Conservation (phyloP, 2,888 invertebrate species). For the Caenorhabditis imperialis region DNA sequence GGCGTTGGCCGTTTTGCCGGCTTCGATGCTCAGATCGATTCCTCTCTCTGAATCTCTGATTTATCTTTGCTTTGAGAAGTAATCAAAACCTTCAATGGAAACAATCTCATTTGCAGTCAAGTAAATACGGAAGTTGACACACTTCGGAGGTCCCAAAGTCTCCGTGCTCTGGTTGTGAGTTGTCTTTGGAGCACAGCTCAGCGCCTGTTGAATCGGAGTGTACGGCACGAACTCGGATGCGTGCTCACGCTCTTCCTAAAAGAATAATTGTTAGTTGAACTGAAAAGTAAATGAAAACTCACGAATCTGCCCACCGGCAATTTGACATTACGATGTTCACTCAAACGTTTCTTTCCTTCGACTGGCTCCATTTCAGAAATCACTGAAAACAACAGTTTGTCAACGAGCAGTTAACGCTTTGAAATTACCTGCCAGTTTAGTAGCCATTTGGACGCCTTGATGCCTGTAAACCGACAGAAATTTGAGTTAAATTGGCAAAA, state of each 20-base stretch:
- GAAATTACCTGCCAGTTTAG: no score
- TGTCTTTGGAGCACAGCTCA: background rate
- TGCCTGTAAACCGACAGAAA: background rate
- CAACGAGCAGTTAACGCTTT: no score
- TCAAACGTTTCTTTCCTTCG: slow-evolving; percentile 27
- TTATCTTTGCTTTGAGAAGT: no score
- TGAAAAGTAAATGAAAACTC: background rate
- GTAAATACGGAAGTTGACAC: slow-evolving; percentile 42
- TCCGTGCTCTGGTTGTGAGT: slow-evolving; percentile 36
- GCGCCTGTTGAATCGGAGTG: slow-evolving; percentile 30
- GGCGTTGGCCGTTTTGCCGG: slow-evolving; percentile 36
- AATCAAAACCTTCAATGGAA: slow-evolving; percentile 6
- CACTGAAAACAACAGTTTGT: slow-evolving; percentile 1
- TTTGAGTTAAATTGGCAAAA: background rate
- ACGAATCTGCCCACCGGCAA: slow-evolving; percentile 34
- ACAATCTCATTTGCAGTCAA: slow-evolving; percentile 21
- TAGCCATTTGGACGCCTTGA: no score
- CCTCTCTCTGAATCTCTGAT: slow-evolving; percentile 28
- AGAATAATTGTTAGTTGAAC: background rate
- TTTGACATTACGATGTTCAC: slow-evolving; percentile 19
- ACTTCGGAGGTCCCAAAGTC: slow-evolving; percentile 19
- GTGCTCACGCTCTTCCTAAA: slow-evolving; percentile 8
- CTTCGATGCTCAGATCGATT: slow-evolving; percentile 35
- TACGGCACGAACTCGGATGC: slow-evolving; percentile 16
- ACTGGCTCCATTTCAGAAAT: slow-evolving; percentile 16